A percentile compares a stretch with the other conserved stretches of the same genome.
Evolutionary conservation across 2,888 invertebrate genomes (phyloP).

Genomic region (Aspidiotus destructor): DNA sequence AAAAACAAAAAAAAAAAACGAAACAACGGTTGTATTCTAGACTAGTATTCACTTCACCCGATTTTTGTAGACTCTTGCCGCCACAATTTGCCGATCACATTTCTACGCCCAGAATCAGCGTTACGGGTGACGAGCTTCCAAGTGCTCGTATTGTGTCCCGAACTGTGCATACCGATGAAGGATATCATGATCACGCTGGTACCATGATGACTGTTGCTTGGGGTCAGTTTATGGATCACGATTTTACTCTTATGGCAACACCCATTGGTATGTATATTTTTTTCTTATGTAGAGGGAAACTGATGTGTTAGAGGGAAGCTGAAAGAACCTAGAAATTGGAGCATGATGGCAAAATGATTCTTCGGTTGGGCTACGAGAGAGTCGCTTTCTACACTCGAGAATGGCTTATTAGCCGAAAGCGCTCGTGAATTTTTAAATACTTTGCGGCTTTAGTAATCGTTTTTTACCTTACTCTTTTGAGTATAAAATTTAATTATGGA

Average conservation of each 20-base stretch:
- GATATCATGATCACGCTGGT: constrained; percentile 86
- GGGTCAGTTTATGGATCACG: constrained; percentile 94
- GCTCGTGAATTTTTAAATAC: no score
- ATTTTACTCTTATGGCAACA: constrained; percentile 78
- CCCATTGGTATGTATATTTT: constrained; percentile 58
- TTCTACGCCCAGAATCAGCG: constrained; percentile 68
- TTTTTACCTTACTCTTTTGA: no score
- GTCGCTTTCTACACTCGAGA: no score
- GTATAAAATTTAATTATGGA: no score
- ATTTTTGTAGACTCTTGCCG: constrained; percentile 53
- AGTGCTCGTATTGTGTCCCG: constrained; percentile 75
- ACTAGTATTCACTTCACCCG: not conserved
- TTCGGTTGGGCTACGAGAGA: no score
- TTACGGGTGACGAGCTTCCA: constrained; percentile 66
- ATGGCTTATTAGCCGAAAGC: no score
- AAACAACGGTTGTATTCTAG: no score
- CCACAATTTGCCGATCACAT: constrained; percentile 79
- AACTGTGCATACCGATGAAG: constrained; percentile 85
- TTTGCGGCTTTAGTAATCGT: no score
- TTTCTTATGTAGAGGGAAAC: not conserved
- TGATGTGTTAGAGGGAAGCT: not conserved
- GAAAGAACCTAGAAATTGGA: no score
- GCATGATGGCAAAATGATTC: no score
- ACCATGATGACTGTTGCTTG: constrained; percentile 88
- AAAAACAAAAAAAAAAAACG: no score